Percentiles rank a stretch among this genome's conserved stretches.
These are phyloP conservation scores for Pharmacophagus antenor DNA, from an alignment of 2,888 invertebrate species.

Conservation along the genomic window DNA sequence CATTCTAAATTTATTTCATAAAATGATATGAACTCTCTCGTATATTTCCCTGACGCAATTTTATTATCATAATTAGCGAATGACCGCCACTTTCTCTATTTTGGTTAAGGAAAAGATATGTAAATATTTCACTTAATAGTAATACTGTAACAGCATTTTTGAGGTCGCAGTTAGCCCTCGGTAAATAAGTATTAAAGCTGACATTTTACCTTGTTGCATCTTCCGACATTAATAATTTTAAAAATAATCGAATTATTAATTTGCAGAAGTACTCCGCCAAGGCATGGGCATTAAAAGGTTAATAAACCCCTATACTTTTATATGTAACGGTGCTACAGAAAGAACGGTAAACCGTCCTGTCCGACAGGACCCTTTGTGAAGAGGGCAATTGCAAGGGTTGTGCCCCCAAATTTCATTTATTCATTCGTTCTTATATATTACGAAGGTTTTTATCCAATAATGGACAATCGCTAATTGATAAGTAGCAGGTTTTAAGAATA, in stretches of 20 bases:
- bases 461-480: background rate
- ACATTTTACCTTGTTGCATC: background rate
- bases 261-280: background rate
- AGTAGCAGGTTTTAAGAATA: background rate
- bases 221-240: background rate
- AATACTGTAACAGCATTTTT: too few relatives aligned
- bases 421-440: background rate
- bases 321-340: background rate
- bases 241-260: background rate
- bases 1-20: background rate
- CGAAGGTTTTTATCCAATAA: background rate
- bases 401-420: too few relatives aligned
- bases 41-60: background rate
- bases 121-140: too few relatives aligned
- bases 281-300: background rate
- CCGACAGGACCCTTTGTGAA: background rate
- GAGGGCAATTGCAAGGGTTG: background rate
- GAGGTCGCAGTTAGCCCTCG: too few relatives aligned
- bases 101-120: background rate
- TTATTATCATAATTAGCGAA: background rate
- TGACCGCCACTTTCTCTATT: background rate
- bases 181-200: too few relatives aligned
- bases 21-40: background rate
- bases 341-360: background rate
- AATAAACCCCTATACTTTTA: background rate